Evolutionary conservation across 2,888 invertebrate genomes (phyloP).

Genomic region (Lottia gigantea): DNA sequence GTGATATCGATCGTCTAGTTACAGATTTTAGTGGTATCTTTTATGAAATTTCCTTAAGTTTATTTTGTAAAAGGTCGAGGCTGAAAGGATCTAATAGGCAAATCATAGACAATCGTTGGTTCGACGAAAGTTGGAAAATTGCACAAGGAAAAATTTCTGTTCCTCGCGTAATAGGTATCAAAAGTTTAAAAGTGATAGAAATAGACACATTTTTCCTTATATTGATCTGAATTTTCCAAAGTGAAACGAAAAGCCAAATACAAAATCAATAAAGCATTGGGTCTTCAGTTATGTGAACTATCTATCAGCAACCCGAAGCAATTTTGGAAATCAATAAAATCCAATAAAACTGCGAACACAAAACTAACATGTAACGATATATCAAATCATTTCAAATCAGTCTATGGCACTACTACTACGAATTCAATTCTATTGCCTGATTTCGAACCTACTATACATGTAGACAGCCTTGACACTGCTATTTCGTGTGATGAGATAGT

Average conservation of each 20-base stretch:
- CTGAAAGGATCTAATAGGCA: no score
- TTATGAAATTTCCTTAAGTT: not conserved
- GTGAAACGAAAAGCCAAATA: not conserved
- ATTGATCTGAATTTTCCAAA: not conserved
- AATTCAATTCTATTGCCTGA: not conserved
- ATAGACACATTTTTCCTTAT: not conserved
- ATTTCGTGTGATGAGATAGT: not conserved
- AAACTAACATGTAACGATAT: not conserved
- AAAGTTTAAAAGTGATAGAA: no score
- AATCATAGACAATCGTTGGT: no score
- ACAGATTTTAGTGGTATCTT: not conserved
- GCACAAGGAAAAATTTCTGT: no score
- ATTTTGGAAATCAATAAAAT: not conserved
- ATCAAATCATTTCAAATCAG: not conserved
- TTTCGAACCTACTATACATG: not conserved
- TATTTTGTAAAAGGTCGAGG: not conserved
- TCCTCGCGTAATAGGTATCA: no score
- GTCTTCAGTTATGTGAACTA: no score
- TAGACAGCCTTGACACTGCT: not conserved
- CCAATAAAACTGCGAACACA: not conserved
- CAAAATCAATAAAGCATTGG: not conserved
- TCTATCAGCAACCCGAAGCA: not conserved
- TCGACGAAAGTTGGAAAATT: no score
- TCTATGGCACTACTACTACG: not conserved
- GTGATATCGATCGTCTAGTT: not conserved